These are phyloP conservation scores for Malthinus flaveolus DNA, from an alignment of 2,888 invertebrate genomes.

Conservation along the genomic window DNA sequence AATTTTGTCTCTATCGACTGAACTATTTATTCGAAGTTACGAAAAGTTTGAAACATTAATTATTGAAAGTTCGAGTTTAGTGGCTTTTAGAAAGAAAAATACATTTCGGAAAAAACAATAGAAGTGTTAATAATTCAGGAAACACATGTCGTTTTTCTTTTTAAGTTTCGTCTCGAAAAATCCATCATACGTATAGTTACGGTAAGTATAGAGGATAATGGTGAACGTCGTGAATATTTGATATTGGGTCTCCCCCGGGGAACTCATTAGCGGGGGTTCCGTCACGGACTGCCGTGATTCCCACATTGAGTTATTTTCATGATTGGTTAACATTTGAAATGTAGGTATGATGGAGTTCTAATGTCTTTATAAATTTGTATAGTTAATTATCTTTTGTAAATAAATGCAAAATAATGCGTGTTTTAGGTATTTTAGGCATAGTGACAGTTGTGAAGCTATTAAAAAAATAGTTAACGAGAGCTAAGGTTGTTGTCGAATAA, in stretches of 20 bases:
- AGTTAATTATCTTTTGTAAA: constrained; percentile 37
- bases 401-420: constrained; percentile 22
- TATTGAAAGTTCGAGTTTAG: not conserved
- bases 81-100: constrained; percentile 21
- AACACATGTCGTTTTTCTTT: constrained; percentile 42
- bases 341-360: constrained; percentile 38
- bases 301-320: constrained; percentile 42
- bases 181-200: constrained; percentile 34
- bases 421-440: too few relatives aligned
- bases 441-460: too few relatives aligned
- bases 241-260: constrained; percentile 40
- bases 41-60: too few relatives aligned
- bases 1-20: too few relatives aligned
- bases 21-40: not conserved
- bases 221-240: constrained; percentile 47
- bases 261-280: constrained; percentile 41
- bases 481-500: not conserved
- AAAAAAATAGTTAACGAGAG: too few relatives aligned
- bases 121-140: constrained; percentile 34
- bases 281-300: constrained; percentile 45
- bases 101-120: constrained; percentile 18
- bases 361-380: constrained; percentile 37
- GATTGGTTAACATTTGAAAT: constrained; percentile 43
- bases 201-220: constrained; percentile 41
- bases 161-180: constrained; percentile 35